phyloP scores from a whole-genome alignment of 2,797 vertebrate genomes.

The Nannoperca australis region DNA sequence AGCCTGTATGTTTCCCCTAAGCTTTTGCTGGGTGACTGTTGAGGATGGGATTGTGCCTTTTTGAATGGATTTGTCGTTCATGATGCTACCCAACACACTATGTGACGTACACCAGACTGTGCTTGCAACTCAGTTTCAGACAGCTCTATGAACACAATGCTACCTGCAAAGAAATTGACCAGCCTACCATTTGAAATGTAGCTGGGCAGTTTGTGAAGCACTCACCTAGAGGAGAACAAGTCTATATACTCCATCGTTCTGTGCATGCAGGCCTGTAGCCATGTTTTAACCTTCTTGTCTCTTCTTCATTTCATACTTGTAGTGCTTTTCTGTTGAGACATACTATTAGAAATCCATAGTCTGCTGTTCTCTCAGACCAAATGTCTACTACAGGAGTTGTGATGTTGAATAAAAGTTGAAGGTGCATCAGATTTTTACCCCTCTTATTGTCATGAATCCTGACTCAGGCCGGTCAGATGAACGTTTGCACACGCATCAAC shows the following conservation, averaged over 20 bases:
- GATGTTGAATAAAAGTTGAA: conserved; percentile 85
- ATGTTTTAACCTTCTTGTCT: conserved; percentile 79
- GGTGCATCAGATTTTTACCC: conserved; percentile 77
- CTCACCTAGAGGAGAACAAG: conserved; percentile 69
- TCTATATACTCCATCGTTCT: conserved; percentile 72
- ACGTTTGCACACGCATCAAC: conserved; percentile 45
- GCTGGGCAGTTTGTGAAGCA: conserved; percentile 75
- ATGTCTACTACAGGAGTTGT: conserved; percentile 82
- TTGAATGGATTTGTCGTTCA: conserved; percentile 75
- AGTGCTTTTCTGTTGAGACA: conserved; percentile 82
- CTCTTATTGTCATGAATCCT: conserved; percentile 75
- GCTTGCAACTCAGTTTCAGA: conserved; percentile 64
- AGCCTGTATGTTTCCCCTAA: conserved; percentile 65
- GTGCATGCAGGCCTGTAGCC: conserved; percentile 85
- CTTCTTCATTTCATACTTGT: conserved; percentile 80
- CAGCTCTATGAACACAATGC: conserved; percentile 60
- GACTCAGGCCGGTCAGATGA: conserved; percentile 43
- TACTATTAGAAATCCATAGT: conserved; percentile 76
- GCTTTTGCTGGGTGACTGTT: conserved; percentile 79
- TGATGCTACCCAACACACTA: conserved; percentile 71
- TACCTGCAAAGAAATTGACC: conserved; percentile 65
- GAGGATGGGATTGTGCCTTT: conserved; percentile 83
- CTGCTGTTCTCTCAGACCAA: conserved; percentile 81
- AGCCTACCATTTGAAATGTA: conserved; percentile 63
- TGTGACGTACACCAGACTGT: conserved; percentile 67